Percentiles rank a stretch among this genome's conserved stretches.
Conservation (phyloP, 2,888 invertebrate genomes). For the Acleris cristana region DNA sequence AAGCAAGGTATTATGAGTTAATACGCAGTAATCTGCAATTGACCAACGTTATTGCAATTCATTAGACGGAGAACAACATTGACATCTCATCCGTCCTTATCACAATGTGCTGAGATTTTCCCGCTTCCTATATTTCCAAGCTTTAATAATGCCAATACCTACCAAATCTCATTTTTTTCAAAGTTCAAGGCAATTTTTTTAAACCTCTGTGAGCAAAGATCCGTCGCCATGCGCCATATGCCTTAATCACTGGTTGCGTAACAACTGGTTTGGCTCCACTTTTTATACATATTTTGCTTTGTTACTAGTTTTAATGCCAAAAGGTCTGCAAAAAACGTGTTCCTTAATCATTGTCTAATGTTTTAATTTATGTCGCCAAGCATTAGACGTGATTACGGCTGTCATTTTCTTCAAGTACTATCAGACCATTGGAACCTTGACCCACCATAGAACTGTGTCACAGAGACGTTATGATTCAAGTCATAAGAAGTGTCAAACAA, state of each 20-base stretch:
- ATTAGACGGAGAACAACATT: no score
- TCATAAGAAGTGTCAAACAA: no score
- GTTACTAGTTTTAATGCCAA: constrained; percentile 57
- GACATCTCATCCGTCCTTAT: no score
- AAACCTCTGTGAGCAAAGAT: constrained; percentile 42
- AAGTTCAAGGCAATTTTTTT: constrained; percentile 47
- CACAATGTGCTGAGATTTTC: no score
- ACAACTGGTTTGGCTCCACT: constrained; percentile 57
- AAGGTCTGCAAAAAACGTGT: constrained; percentile 48
- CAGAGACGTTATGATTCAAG: no score
- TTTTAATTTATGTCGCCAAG: constrained; percentile 34
- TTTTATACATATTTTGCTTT: constrained; percentile 62
- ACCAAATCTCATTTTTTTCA: constrained; percentile 12
- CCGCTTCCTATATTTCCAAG: background rate
- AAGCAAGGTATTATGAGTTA: no score
- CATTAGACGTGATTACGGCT: constrained; percentile 9
- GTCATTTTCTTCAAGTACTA: no score
- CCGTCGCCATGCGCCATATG: constrained; percentile 49
- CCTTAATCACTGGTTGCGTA: constrained; percentile 59
- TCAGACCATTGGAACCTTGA: no score
- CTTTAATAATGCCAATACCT: background rate
- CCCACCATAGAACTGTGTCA: no score
- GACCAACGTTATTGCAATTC: no score
- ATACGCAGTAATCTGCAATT: no score
- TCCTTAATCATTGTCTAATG: constrained; percentile 35